Base-by-base conservation (phyloP, 2,113 vertebrate species). In the Scatophagus argus region DNA sequence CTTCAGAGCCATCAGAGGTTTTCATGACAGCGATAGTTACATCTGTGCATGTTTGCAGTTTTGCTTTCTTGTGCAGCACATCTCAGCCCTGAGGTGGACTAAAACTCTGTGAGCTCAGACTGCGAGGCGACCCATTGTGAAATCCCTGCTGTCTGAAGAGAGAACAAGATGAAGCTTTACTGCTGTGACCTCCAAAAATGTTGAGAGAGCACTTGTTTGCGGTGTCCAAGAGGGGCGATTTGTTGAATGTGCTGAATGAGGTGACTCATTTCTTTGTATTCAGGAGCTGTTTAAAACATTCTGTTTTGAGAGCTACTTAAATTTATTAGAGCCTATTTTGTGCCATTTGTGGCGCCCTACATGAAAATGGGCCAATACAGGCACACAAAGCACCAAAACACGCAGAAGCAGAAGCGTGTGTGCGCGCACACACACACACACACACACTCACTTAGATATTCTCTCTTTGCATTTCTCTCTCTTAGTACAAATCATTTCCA, bases 301-400 rank as follows among this genome's bases (percentile, higher is more conserved):
- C 46, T 27, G 23, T 79, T 81, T 49, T 38, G 43, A 83, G 56
- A 61, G 62, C 70, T 52, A 36, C 74, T 77, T 72, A 34, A 74
- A 81, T 78, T 74, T 74, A 76, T 60, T 64, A 63, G 66, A 74
- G 52, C 34, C 47, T 75, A 27, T 67, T 66, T 80, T 52, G 63
- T 36, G 43, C 54, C 63, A 77, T 85, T 85, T 79, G 84, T 13
- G 44, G 23, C 31, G 47, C 38, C 55, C 77, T 74, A 72, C 49
- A 80, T 84, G 81, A 82, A 81, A 79, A 74, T 46, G 56, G 71
- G 68, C 63, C 73, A 83, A 68, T 32, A 10, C n/a, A 46, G 23
- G 8, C 29, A 56, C 54, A 61, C 46, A 51, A 47, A 43, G n/a
- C 74, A 49, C 36, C 6, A 17, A 41, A n/a, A 62, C 1, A 58